These are phyloP conservation scores for Halocynthia roretzi DNA, from an alignment of 23 tunicate species.

Conservation along the genomic window DNA sequence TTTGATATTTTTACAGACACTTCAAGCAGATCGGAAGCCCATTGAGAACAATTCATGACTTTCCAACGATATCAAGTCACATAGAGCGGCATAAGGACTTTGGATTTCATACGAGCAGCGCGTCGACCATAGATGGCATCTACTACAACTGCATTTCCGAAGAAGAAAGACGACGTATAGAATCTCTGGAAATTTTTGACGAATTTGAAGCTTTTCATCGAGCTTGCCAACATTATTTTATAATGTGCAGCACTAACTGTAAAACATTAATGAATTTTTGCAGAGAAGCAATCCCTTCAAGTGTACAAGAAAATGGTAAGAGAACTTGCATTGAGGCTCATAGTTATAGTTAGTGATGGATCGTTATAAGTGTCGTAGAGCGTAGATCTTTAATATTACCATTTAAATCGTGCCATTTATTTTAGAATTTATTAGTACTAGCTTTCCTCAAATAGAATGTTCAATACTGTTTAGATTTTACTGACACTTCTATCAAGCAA, in stretches of 20 bases:
- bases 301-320: neutral
- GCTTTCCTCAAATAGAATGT: too few species aligned
- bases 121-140: slow-evolving; percentile 25
- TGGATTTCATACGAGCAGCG: slow-evolving; percentile 15
- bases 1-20: slow-evolving; percentile 9
- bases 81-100: slow-evolving; percentile 26
- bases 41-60: slow-evolving; percentile 37
- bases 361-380: too few species aligned
- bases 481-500: too few species aligned
- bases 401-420: too few species aligned
- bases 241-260: slow-evolving; percentile 61
- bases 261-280: neutral
- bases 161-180: slow-evolving; percentile 28
- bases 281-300: neutral
- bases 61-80: slow-evolving; percentile 42
- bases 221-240: slow-evolving; percentile 68
- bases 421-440: too few species aligned
- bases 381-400: too few species aligned
- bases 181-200: slow-evolving; percentile 67
- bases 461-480: too few species aligned
- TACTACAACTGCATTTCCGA: slow-evolving; percentile 16
- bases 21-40: slow-evolving; percentile 44
- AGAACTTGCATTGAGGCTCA: neutral
- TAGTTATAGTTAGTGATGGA: neutral
- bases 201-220: slow-evolving; percentile 91